Percentiles rank a stretch among this genome's conserved stretches.
Evolutionary conservation across 1,140 invertebrate genomes (phyloP).

Genomic region (Anoplolepis gracilipes): DNA sequence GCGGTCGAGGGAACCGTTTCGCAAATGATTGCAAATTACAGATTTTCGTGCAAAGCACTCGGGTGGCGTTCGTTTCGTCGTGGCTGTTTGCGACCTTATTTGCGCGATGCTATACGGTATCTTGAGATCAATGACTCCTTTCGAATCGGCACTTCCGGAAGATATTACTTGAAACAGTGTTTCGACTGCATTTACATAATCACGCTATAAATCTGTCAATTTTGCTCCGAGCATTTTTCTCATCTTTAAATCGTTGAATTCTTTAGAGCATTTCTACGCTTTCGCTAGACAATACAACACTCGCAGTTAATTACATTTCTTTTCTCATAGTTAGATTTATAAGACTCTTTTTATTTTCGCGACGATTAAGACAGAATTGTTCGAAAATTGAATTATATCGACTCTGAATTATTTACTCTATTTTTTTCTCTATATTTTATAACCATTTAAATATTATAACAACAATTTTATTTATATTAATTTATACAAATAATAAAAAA

Average conservation of each 20-base stretch:
- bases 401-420: background rate
- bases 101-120: slow-evolving; percentile 53
- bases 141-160: slow-evolving; percentile 35
- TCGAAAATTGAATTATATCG: background rate
- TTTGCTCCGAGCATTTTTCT: background rate
- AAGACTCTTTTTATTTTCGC: background rate
- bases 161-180: slow-evolving; percentile 27
- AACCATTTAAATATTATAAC: background rate
- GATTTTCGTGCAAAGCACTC: slow-evolving; percentile 67
- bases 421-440: background rate
- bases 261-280: background rate
- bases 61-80: slow-evolving; percentile 66
- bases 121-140: slow-evolving; percentile 68
- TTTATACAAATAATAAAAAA: background rate
- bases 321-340: background rate
- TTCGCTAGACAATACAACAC: background rate
- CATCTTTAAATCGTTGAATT: background rate
- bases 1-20: slow-evolving; percentile 56
- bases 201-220: background rate
- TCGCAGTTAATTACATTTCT: background rate
- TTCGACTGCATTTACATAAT: slow-evolving; percentile 28
- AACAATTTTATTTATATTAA: background rate
- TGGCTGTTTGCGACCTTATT: slow-evolving; percentile 46
- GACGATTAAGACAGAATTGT: background rate
- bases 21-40: slow-evolving; percentile 79